Base-by-base conservation (phyloP, 2,797 vertebrate genomes). In the Coracias cyanogaster region DNA sequence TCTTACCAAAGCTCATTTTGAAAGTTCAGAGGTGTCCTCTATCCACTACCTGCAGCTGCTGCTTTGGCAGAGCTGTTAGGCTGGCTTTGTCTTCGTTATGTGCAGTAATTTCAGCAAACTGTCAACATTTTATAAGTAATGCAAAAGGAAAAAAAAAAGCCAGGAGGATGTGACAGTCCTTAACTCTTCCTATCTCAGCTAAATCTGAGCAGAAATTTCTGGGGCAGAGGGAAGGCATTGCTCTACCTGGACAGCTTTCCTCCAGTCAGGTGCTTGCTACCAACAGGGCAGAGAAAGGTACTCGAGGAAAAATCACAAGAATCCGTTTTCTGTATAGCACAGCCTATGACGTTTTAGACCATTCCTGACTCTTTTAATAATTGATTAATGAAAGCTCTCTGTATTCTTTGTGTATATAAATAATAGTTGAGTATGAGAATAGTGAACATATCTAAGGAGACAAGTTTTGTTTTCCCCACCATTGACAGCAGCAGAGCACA, bases 21-120 rank as follows among this genome's bases (percentile, higher is more conserved):
- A 39, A 83, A 83, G 93, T 83, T 95, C 80, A 86, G 58, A 76
- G 37, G 81, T 86, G 43, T 79, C 52, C 58, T 77, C 73, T 89
- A 20, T 90, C 80, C 93, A 86, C 21, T 73, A 94, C 81, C 93
- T 92, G 77, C 93, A 94, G 92, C 92, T 91, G 90, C 77, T 90
- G 73, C 81, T 92, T 79, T 95, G 95, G 86, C 90, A 93, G 79
- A 48, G 60, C 46, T 58, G 17, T 55, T 80, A 51, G 48, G 14
- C 57, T 94, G 87, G 29, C 61, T 94, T 86, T 90, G 90, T 69
- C 72, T 94, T 89, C 85, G 71, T 82, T 94, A 22, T 29, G 52
- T 65, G 81, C 82, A 69, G 61, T 46, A n/a, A 73, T 86, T 92
- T 86, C 82, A 89, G 71, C 25, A 80, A 90, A 89, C 43, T 70